Conservation (phyloP, 2,797 vertebrate genomes). For the Petrocephalus sullivani region DNA sequence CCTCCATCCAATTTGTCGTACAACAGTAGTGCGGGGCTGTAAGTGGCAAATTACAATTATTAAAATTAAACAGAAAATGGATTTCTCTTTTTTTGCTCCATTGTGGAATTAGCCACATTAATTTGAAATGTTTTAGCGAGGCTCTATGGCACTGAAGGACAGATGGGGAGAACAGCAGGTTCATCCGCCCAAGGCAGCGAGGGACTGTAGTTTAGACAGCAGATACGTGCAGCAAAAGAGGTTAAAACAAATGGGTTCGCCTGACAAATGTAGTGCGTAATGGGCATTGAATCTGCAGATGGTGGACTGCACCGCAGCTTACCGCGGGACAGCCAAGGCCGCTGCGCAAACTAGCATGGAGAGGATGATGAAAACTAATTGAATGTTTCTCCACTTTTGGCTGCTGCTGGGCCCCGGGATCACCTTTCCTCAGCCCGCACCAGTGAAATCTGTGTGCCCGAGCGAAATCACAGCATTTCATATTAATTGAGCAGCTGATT, state of each 20-base stretch:
- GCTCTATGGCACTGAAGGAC: not conserved
- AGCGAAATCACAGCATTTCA: not conserved
- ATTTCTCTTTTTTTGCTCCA: not conserved
- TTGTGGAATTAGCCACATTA: not conserved
- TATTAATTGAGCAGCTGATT: not conserved
- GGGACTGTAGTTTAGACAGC: not conserved
- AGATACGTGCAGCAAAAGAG: not conserved
- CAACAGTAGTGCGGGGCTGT: not conserved
- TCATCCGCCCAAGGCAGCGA: not conserved
- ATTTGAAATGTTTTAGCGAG: not conserved
- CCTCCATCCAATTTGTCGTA: not conserved
- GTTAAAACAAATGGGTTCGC: not conserved
- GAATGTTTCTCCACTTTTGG: not conserved
- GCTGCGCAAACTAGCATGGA: not conserved
- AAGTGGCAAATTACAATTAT: not conserved
- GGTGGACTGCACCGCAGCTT: not conserved
- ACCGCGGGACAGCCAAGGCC: not conserved
- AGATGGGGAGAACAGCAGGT: not conserved
- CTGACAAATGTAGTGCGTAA: not conserved
- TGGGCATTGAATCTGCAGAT: not conserved
- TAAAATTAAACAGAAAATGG: not conserved
- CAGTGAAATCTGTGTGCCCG: not conserved
- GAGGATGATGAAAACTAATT: not conserved
- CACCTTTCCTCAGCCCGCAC: not conserved
- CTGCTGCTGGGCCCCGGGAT: not conserved